Conservation (phyloP, 2,113 vertebrate species). For the Lepisosteus osseus region DNA sequence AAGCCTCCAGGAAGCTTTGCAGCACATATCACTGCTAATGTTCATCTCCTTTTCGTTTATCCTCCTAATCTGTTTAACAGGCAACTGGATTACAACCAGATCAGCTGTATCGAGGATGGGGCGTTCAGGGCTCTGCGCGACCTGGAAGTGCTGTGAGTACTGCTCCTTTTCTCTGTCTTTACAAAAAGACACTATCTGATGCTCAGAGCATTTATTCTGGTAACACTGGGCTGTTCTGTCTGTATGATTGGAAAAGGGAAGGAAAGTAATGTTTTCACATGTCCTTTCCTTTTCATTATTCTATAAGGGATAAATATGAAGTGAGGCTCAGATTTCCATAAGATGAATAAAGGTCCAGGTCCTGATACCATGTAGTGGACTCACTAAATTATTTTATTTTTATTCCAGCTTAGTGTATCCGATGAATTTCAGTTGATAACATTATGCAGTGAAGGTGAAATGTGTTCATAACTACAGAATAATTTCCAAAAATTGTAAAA, state of each 20-base stretch:
- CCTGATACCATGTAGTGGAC: no score
- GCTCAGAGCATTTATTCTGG: background rate
- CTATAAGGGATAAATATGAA: no score
- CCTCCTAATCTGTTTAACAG: constrained; percentile 74
- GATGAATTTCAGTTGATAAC: no score
- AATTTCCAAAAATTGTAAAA: no score
- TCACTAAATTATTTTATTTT: no score
- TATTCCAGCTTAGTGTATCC: no score
- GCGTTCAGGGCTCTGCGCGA: constrained; percentile 89
- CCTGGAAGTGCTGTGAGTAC: constrained; percentile 97
- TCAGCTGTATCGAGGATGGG: constrained; percentile 96
- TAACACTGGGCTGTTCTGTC: background rate
- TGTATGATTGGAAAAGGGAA: background rate
- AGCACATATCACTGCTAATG: constrained; percentile 12
- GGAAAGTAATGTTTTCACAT: no score
- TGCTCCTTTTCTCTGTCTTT: constrained; percentile 5
- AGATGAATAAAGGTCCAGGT: no score
- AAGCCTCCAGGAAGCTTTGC: constrained; percentile 32
- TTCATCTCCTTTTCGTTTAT: constrained; percentile 40
- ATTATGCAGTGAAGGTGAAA: no score
- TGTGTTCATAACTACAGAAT: no score
- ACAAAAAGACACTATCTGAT: background rate
- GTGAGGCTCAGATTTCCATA: no score
- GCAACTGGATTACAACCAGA: constrained; percentile 98
- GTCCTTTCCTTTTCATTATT: no score